Evolutionary conservation across 2,888 invertebrate species (phyloP), one percentile per base, ranked within the genome.

Genomic region (Iphiclides podalirius): DNA sequence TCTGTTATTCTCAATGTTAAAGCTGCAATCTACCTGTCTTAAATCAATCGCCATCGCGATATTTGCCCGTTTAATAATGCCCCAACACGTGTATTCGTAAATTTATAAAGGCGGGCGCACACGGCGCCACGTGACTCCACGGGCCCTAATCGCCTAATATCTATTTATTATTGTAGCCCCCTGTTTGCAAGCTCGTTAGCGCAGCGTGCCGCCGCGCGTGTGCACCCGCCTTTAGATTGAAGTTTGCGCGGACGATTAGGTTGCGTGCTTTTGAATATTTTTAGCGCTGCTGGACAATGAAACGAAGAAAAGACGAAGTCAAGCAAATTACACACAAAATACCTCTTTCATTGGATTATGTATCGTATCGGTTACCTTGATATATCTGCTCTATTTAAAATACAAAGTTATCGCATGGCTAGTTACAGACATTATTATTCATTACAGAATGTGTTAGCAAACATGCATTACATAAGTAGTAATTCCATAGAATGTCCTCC

Each of bases 131-230:
- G 66, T 58, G 57, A 36, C 54, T 59, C 43, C 66, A 55, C 56
- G 61, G 58, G 55, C 61, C 56, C 56, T 79, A 79, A 79, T 79
- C 80, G 71, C 55, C 67, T 79, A 74, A 80, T 75, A 74, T 78
- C 76, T 79, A 70, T 78, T 78, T 74, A 75, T 75, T 75, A 70
- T 68, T 69, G 67, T 64, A 37, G 28, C 44, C 36, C 44, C 60
- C 63, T 72, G 80, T 76, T 73, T 67, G 73, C 75, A 63, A 58
- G 72, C 69, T 76, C 77, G 72, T 80, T 77, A 79, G 60, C 80
- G 66, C 74, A 45, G 67, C 71, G 67, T 78, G 77, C 52, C 31
- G 50, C 45, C 52, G 49, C 28, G 36, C 23, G 67, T 67, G 65
- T 66, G 58, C 54, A 62, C 61, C 59, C 66, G 59, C 73, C 76